Base-by-base conservation (phyloP, 2,797 vertebrate species). In the Thalassophryne amazonica region DNA sequence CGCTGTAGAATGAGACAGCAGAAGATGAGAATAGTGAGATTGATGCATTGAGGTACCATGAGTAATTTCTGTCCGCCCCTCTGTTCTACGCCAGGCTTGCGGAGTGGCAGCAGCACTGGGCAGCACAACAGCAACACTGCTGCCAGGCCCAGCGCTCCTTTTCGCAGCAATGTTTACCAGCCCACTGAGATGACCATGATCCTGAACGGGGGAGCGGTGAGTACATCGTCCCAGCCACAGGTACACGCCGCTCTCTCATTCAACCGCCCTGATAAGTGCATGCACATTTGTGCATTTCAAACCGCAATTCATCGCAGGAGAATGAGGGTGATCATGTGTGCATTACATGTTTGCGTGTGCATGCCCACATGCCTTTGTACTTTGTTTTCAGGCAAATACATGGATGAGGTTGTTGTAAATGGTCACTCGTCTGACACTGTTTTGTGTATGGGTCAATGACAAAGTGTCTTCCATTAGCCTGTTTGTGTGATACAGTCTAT, bases 131-230 rank as follows among this genome's bases (percentile, higher is more conserved):
- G 93, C 54, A 97, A 90, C 57, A 81, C 93, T 25, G 94, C 89
- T 1, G 80, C 86, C 60, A 86, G 95, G 63, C 95, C 95, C 25
- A 96, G 92, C 1, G 96, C 94, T 38, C 96, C 95, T 2, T 98
- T 98, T 78, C 90, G 96, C 80, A 98, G 96, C 90, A 98, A 98
- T 24, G 96, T 98, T 37, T 98, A 98, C 84, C 96, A 98, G 85
- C 96, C 96, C 39, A 98, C 96, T 7, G 96, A 98, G 89, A 98
- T 98, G 96, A 95, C 96, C 56, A 96, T 98, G 78, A 96, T 98
- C 76, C 91, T 98, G 58, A 98, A 98, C 21, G 96, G 96, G 59
- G 96, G 96, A 84, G 95, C 95, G 78, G 96, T 98, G 93, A 97
- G 96, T 97, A 93, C 91, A 73, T 66, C 82, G 64, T 70, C 81